These are phyloP conservation scores for Chlorodrepanis virens DNA, from an alignment of 2,113 vertebrate species.

Conservation along the genomic window DNA sequence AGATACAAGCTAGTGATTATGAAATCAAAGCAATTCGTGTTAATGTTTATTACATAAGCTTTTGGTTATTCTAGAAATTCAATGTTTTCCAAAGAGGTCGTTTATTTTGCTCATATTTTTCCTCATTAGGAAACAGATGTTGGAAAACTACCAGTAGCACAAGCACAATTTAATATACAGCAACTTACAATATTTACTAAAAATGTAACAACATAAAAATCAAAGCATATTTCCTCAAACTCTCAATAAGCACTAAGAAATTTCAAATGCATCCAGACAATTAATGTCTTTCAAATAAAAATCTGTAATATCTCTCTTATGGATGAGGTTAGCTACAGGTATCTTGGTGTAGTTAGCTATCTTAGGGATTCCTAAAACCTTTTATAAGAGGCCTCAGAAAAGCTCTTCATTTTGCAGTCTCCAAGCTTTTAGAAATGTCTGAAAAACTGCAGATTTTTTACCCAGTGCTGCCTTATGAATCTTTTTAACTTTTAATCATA, in stretches of 20 bases:
- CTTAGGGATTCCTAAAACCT: background rate
- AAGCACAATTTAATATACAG: background rate
- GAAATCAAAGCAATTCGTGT: background rate
- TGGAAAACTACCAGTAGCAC: background rate
- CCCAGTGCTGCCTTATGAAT: background rate
- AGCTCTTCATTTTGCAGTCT: background rate
- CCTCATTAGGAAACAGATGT: constrained; percentile 7
- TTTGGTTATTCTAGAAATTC: background rate
- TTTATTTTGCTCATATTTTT: background rate
- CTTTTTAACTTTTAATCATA: background rate
- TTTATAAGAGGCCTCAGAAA: background rate
- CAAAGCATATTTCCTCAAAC: background rate
- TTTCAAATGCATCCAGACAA: background rate
- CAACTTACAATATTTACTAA: background rate
- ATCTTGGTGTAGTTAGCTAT: background rate
- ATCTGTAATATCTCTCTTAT: fast-evolving
- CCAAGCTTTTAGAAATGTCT: background rate
- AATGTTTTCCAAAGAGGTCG: background rate
- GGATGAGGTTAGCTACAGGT: background rate
- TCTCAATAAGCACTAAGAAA: background rate
- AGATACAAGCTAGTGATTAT: background rate
- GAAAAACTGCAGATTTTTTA: background rate
- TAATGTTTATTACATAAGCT: background rate
- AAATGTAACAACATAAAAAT: background rate
- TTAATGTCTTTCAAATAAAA: background rate